phyloP scores from a whole-genome alignment of 2,797 vertebrate species.

The Agapornis canus region DNA sequence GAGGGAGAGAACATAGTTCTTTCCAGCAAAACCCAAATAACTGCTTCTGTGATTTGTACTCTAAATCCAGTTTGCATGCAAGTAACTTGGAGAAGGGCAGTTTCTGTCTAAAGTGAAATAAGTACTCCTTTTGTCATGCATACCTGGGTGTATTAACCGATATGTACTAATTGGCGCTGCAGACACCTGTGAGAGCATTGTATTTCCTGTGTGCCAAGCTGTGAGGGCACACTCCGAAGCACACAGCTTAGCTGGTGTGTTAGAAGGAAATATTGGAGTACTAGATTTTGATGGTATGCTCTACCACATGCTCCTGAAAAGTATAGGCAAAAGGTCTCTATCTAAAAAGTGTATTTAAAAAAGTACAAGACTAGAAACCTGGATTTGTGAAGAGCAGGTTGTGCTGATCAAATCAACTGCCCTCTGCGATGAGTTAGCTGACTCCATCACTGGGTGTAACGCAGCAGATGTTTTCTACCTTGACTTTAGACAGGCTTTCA shows the following conservation, averaged over 20 bases:
- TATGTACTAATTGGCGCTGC: rapidly evolving
- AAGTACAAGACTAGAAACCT: neutral
- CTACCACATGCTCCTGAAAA: neutral
- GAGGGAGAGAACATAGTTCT: neutral
- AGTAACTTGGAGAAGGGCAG: neutral
- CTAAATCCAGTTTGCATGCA: neutral
- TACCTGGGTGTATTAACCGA: neutral
- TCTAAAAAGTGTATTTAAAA: neutral
- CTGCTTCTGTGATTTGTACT: neutral
- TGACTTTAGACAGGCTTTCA: neutral
- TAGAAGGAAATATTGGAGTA: neutral
- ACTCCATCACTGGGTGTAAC: neutral
- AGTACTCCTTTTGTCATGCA: neutral
- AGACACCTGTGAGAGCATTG: neutral
- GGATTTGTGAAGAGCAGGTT: neutral
- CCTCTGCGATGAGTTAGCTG: neutral
- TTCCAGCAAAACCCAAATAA: neutral
- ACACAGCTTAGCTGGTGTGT: neutral
- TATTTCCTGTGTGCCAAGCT: neutral
- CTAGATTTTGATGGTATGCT: neutral
- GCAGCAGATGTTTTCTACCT: neutral
- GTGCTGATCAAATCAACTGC: neutral
- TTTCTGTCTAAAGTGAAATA: neutral
- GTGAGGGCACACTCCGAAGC: rapidly evolving
- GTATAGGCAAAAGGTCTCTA: neutral